Evolutionary conservation across 2,113 vertebrate species (phyloP).

Genomic region (Circaetus gallicus): DNA sequence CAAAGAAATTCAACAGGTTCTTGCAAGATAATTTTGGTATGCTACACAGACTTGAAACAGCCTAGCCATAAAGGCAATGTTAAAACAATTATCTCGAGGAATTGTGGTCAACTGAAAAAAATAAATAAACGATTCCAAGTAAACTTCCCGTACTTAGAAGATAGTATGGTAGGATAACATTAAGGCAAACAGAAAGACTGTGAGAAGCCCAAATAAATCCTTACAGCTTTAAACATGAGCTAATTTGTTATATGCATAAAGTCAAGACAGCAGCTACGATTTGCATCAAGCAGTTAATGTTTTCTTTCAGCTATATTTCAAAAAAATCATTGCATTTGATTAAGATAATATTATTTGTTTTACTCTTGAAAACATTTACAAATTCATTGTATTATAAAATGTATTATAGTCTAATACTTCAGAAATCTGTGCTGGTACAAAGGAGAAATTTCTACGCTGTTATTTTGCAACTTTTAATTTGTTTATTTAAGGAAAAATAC

Average conservation of each 20-base stretch:
- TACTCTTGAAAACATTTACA: neutral
- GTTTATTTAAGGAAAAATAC: neutral
- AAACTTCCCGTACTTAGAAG: neutral
- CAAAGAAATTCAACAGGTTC: neutral
- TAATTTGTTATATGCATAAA: neutral
- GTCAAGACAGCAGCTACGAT: neutral
- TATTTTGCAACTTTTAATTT: neutral
- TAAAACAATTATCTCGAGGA: conserved; percentile 8
- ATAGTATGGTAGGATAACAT: neutral
- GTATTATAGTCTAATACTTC: neutral
- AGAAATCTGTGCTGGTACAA: neutral
- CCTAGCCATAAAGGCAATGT: neutral
- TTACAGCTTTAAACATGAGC: neutral
- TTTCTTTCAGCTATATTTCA: neutral
- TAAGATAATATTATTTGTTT: neutral
- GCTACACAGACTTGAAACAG: neutral
- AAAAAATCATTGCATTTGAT: neutral
- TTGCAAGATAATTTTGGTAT: neutral
- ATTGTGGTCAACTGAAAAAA: neutral
- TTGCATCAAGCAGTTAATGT: neutral
- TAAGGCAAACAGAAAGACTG: neutral
- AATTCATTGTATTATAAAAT: neutral
- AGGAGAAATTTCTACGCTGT: neutral
- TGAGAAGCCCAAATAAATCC: neutral
- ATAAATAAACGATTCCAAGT: neutral